Conservation (phyloP, 2,888 invertebrate species). For the Morpho achilles region DNA sequence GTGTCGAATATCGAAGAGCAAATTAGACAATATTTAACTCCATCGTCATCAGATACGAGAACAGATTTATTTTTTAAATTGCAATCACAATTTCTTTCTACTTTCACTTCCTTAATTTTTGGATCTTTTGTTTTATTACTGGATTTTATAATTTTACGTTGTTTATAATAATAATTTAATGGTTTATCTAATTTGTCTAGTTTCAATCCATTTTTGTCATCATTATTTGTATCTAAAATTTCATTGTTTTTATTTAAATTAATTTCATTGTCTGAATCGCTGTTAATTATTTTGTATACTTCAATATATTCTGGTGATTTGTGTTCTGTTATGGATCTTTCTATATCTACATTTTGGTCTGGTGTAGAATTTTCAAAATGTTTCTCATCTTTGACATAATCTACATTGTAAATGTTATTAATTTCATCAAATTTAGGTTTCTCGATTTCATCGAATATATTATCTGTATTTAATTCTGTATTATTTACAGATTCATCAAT, state of each 20-base stretch:
- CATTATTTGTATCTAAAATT: constrained; percentile 21
- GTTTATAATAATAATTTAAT: constrained; percentile 24
- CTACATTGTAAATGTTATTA: too few relatives aligned
- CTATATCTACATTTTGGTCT: too few relatives aligned
- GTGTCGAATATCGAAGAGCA: constrained; percentile 47
- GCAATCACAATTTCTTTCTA: constrained; percentile 6
- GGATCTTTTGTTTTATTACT: constrained; percentile 15
- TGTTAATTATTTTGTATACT: constrained; percentile 23
- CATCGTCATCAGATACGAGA: constrained; percentile 32
- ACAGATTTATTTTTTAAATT: constrained; percentile 30
- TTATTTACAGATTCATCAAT: too few relatives aligned
- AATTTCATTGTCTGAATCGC: constrained; percentile 16
- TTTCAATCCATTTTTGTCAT: constrained; percentile 21
- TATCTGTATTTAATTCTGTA: too few relatives aligned
- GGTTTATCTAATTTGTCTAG: neutral
- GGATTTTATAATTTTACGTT: constrained; percentile 15
- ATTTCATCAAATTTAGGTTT: too few relatives aligned
- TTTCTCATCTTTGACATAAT: too few relatives aligned
- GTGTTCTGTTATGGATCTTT: too few relatives aligned
- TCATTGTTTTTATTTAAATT: constrained; percentile 25
- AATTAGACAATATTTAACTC: constrained; percentile 42
- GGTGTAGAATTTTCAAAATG: neutral
- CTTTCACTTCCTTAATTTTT: constrained; percentile 22
- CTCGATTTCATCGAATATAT: too few relatives aligned
- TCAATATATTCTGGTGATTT: constrained; percentile 11